Percentiles rank a stretch among this genome's conserved stretches.
Conservation (phyloP, 2,888 invertebrate genomes). For the Capitulum mitella region DNA sequence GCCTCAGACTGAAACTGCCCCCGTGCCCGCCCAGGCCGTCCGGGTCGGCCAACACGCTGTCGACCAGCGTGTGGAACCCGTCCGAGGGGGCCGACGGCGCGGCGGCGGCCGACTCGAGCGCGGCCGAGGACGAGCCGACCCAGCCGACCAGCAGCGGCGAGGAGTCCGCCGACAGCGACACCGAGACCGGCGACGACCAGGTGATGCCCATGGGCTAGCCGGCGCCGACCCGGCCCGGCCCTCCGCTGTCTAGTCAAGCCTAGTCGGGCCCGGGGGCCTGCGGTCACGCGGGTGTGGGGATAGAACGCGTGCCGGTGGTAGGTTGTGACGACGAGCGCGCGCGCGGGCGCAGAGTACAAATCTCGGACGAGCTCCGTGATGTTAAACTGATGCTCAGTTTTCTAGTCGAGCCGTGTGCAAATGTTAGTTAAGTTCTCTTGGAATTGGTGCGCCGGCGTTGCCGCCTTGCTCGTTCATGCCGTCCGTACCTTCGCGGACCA, state of each 20-base stretch:
- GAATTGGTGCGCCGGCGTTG: too few relatives aligned
- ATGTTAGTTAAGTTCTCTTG: too few relatives aligned
- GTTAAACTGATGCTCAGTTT: too few relatives aligned
- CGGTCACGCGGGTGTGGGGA: too few relatives aligned
- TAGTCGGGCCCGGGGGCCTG: too few relatives aligned
- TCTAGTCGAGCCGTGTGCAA: too few relatives aligned
- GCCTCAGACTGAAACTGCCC: too few relatives aligned
- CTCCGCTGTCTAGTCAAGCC: too few relatives aligned
- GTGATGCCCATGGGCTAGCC: neutral
- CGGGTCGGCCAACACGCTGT: slow-evolving; percentile 9
- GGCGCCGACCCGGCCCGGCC: neutral
- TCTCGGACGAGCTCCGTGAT: too few relatives aligned
- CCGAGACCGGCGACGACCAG: neutral
- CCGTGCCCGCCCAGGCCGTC: neutral
- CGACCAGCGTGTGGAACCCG: slow-evolving; percentile 12
- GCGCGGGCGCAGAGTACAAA: too few relatives aligned
- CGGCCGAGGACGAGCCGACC: slow-evolving; percentile 4
- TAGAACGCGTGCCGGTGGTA: too few relatives aligned
- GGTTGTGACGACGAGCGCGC: too few relatives aligned
- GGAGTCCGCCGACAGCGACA: neutral
- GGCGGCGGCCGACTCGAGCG: neutral
- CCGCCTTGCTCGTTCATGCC: neutral
- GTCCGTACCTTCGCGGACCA: neutral
- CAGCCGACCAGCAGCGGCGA: neutral
- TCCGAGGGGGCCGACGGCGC: neutral